phyloP scores from a whole-genome alignment of 2,113 vertebrate species.

The Stercorarius parasiticus region DNA sequence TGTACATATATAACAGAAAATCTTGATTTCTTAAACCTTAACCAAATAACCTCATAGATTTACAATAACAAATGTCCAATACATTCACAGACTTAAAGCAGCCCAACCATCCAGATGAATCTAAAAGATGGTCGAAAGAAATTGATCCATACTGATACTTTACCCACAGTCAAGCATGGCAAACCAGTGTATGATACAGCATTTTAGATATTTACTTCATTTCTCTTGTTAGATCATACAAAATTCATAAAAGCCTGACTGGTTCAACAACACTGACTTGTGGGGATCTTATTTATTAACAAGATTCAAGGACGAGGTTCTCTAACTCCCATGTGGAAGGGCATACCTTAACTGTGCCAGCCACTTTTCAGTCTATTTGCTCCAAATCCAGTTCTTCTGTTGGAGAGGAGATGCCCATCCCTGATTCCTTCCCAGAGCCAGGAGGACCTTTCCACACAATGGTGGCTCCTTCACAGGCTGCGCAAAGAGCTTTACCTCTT shows the following conservation, averaged over 20 bases:
- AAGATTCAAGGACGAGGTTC: not conserved
- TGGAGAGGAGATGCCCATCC: not conserved
- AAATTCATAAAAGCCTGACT: not conserved
- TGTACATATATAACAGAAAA: not conserved
- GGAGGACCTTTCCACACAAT: not conserved
- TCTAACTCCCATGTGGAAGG: not conserved
- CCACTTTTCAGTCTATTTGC: not conserved
- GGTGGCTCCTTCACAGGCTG: not conserved
- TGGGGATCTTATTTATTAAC: not conserved
- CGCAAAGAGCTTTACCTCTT: not conserved
- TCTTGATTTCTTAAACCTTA: not conserved
- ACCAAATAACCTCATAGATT: not conserved
- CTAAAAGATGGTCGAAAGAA: not conserved
- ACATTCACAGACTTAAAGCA: not conserved
- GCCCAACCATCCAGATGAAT: not conserved
- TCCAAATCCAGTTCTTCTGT: not conserved
- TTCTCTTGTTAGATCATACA: not conserved
- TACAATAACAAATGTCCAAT: not conserved
- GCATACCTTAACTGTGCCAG: not conserved
- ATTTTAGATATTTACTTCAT: not conserved
- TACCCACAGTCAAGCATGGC: not conserved
- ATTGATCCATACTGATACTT: not conserved
- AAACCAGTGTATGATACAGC: accelerated
- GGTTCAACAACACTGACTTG: not conserved
- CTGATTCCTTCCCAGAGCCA: not conserved